Conservation (phyloP, 2,797 vertebrate species). For the Sebastes kiyomatsui region DNA sequence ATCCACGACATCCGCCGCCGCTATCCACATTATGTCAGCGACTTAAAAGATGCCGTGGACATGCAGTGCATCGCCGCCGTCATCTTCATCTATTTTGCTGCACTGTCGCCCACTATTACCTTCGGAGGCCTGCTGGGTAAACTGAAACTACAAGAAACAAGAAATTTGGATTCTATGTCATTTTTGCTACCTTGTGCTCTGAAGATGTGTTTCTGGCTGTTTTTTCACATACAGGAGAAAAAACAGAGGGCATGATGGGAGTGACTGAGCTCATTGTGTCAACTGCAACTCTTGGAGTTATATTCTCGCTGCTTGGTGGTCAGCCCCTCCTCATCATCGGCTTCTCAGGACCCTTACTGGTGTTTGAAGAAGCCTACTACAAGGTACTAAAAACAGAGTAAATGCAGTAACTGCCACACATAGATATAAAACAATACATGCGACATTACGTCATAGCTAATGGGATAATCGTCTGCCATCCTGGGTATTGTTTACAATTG, state of each 20-base stretch:
- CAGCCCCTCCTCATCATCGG: conserved; percentile 97
- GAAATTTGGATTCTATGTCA: not conserved
- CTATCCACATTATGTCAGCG: conserved; percentile 92
- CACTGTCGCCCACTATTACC: conserved; percentile 95
- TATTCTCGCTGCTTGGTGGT: conserved; percentile 93
- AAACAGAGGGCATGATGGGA: conserved; percentile 96
- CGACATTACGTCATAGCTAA: too few species aligned
- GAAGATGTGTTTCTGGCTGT: not conserved
- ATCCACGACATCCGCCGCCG: conserved; percentile 93
- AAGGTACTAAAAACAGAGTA: conserved; percentile 81
- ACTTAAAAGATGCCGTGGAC: conserved; percentile 92
- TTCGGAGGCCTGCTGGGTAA: conserved; percentile 96
- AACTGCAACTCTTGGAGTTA: conserved; percentile 91
- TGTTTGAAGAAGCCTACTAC: conserved; percentile 98
- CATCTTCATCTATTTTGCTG: conserved; percentile 98
- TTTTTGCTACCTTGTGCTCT: not conserved
- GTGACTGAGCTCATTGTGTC: conserved; percentile 97
- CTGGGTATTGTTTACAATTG: too few species aligned
- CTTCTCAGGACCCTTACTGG: conserved; percentile 94
- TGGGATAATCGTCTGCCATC: too few species aligned
- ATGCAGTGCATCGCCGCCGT: conserved; percentile 93
- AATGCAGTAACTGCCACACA: not conserved
- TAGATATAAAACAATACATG: too few species aligned
- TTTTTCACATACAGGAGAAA: conserved; percentile 86
- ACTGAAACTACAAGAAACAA: not conserved